Percentiles rank a stretch among this genome's conserved stretches.
These are phyloP conservation scores for Seira ritae DNA, from an alignment of 2,888 invertebrate genomes.

Conservation along the genomic window DNA sequence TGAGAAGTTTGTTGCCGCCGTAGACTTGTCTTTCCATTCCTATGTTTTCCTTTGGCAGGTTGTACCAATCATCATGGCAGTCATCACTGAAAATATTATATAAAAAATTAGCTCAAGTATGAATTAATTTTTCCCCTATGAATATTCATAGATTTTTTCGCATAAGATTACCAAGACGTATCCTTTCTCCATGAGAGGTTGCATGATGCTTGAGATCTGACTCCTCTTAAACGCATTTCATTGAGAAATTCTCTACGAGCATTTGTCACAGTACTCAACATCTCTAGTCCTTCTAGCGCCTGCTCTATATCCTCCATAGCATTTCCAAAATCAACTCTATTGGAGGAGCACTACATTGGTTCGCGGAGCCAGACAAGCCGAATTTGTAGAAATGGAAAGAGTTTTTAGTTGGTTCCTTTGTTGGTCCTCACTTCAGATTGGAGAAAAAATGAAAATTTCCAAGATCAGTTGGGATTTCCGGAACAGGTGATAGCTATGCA, in stretches of 20 bases:
- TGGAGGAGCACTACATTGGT: neutral
- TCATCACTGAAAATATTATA: slow-evolving; percentile 41
- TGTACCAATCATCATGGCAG: slow-evolving; percentile 56
- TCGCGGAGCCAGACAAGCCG: neutral
- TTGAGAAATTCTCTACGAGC: slow-evolving; percentile 63
- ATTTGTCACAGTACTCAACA: slow-evolving; percentile 65
- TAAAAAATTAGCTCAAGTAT: no score
- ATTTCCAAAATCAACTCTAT: slow-evolving; percentile 11
- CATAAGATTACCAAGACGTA: neutral
- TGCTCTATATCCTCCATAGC: slow-evolving; percentile 64
- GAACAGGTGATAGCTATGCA: no score
- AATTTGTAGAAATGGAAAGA: neutral
- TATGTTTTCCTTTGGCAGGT: slow-evolving; percentile 50
- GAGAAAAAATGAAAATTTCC: no score
- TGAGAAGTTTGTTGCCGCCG: slow-evolving; percentile 52
- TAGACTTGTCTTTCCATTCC: slow-evolving; percentile 56
- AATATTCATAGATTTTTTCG: slow-evolving; percentile 3
- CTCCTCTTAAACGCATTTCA: slow-evolving; percentile 65
- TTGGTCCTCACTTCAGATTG: neutral
- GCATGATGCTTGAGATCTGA: slow-evolving; percentile 60
- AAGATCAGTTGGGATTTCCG: no score
- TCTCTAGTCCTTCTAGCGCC: slow-evolving; percentile 62
- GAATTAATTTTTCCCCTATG: no score
- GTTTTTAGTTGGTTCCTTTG: neutral
- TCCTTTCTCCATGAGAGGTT: slow-evolving; percentile 62